phyloP scores from a whole-genome alignment of 1,140 invertebrate species.

The Spodoptera litura region DNA sequence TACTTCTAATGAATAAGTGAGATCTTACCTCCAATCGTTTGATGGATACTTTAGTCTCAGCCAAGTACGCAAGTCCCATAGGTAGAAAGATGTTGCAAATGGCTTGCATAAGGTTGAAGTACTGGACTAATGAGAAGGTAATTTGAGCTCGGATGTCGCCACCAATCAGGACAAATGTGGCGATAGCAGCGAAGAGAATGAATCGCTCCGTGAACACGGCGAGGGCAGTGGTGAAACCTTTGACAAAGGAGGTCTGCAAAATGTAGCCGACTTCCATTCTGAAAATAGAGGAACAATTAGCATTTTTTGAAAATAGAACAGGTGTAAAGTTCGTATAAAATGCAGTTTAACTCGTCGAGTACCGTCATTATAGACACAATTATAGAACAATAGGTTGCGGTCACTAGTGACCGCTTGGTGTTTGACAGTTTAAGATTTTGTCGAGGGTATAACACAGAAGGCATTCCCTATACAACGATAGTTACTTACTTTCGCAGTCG shows the following conservation, averaged over 20 bases:
- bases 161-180: constrained; percentile 89
- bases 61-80: constrained; percentile 86
- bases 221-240: constrained; percentile 89
- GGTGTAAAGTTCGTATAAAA: too few relatives aligned
- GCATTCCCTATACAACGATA: too few relatives aligned
- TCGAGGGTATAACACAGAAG: too few relatives aligned
- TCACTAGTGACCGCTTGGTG: too few relatives aligned
- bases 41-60: constrained; percentile 89
- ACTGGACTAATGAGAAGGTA: constrained; percentile 91
- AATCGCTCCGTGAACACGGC: constrained; percentile 90
- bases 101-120: constrained; percentile 91
- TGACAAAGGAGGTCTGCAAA: constrained; percentile 89
- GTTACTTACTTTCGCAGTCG: constrained; percentile 74
- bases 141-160: constrained; percentile 88
- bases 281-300: neutral
- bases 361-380: too few relatives aligned
- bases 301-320: neutral
- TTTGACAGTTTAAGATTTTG: too few relatives aligned
- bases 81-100: constrained; percentile 92
- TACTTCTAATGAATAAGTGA: too few relatives aligned
- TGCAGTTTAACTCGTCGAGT: too few relatives aligned
- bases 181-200: constrained; percentile 90
- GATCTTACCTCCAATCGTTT: constrained; percentile 86
- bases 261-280: constrained; percentile 90
- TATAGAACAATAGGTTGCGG: too few relatives aligned